Conservation (phyloP, 1,140 invertebrate species). For the Eciton burchellii region DNA sequence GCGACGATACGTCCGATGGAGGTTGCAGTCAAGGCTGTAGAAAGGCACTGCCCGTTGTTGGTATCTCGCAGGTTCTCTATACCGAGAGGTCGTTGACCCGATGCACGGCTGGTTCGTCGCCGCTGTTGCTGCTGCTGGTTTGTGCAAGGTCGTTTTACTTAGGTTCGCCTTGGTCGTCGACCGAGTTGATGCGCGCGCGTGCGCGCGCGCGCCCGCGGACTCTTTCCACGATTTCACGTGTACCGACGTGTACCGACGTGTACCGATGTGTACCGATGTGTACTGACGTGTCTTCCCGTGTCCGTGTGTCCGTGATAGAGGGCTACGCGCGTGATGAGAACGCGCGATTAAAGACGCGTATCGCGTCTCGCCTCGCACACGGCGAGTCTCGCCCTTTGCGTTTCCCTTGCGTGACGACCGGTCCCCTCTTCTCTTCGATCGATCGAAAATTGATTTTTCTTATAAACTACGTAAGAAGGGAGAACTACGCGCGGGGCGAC, state of each 20-base stretch:
- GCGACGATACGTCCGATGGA: slow-evolving; percentile 43
- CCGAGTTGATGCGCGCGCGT: slow-evolving; percentile 6
- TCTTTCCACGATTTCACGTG: too few relatives aligned
- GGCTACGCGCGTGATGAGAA: too few relatives aligned
- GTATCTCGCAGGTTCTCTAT: slow-evolving; percentile 41
- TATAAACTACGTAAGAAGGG: background rate
- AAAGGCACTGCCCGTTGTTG: slow-evolving; percentile 65
- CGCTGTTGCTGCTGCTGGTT: too few relatives aligned
- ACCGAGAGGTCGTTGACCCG: slow-evolving; percentile 65
- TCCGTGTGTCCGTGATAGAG: too few relatives aligned
- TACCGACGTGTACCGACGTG: background rate
- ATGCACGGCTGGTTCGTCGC: slow-evolving; percentile 18
- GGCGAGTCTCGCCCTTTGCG: too few relatives aligned
- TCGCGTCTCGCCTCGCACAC: too few relatives aligned
- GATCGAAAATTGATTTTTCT: background rate
- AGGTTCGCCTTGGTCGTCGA: slow-evolving; percentile 58
- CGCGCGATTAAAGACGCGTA: background rate
- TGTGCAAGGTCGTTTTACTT: slow-evolving; percentile 72
- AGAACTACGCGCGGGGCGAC: too few relatives aligned
- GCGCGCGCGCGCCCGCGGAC: too few relatives aligned
- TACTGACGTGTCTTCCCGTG: too few relatives aligned
- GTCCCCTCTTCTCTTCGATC: background rate
- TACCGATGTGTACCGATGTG: too few relatives aligned
- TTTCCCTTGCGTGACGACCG: background rate
- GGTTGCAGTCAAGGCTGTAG: slow-evolving; percentile 75